phyloP scores from a whole-genome alignment of 2,113 vertebrate species.

The Coptodon rendalli region DNA sequence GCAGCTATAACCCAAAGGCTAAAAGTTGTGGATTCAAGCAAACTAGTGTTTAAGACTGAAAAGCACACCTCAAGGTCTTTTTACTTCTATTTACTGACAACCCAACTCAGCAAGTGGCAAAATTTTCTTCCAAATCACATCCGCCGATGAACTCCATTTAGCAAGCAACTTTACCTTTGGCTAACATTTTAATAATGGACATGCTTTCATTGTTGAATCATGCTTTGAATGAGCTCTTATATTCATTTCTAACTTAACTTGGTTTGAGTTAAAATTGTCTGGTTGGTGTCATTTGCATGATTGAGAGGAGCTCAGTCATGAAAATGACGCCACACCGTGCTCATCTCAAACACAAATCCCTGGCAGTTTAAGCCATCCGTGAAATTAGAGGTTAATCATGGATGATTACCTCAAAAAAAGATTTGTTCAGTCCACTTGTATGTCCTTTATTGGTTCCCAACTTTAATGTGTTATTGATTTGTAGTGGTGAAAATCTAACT shows the following conservation, averaged over 20 bases:
- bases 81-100: background rate
- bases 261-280: background rate
- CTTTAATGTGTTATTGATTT: slow-evolving; percentile 43
- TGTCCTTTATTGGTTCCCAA: slow-evolving; percentile 12
- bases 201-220: background rate
- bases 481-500: slow-evolving; percentile 15
- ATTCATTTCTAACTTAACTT: background rate
- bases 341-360: background rate
- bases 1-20: background rate
- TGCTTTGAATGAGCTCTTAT: background rate
- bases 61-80: background rate
- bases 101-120: background rate
- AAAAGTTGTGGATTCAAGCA: background rate
- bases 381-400: slow-evolving; percentile 34
- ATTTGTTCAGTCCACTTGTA: background rate
- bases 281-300: background rate
- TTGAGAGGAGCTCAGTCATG: background rate
- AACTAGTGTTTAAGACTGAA: background rate
- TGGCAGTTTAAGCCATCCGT: background rate
- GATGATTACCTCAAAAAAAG: slow-evolving; percentile 10
- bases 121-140: background rate
- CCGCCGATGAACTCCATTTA: background rate
- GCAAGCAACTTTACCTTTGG: background rate
- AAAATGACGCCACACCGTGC: background rate
- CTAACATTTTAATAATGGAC: background rate